Percentiles rank a stretch among this genome's conserved stretches.
phyloP scores from a whole-genome alignment of 2,113 vertebrate genomes.

The Gymnarchus niloticus region DNA sequence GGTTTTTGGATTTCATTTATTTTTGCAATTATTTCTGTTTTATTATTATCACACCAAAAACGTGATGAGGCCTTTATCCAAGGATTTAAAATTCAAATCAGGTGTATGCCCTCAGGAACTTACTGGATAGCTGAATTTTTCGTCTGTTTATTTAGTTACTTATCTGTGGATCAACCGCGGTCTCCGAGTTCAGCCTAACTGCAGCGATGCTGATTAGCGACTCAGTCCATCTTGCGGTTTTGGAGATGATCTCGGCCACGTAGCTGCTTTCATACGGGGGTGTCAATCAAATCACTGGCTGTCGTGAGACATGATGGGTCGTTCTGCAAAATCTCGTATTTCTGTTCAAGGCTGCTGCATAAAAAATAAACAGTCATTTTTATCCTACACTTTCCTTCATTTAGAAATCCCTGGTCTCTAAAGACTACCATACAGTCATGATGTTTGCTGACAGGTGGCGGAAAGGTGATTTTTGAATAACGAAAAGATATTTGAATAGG shows the following conservation, averaged over 20 bases:
- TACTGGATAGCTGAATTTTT: background rate
- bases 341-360: background rate
- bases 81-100: too few species aligned
- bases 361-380: background rate
- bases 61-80: background rate
- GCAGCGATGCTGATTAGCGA: slow-evolving; percentile 70
- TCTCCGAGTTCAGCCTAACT: background rate
- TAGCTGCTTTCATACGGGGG: background rate
- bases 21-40: background rate
- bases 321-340: background rate
- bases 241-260: background rate
- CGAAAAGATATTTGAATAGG: background rate
- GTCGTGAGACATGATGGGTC: background rate
- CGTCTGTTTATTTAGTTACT: too few species aligned
- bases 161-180: background rate
- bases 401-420: too few species aligned
- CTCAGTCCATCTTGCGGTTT: slow-evolving; percentile 56
- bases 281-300: background rate
- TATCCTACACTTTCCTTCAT: background rate
- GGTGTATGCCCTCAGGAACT: background rate
- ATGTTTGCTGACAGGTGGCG: background rate
- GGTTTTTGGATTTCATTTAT: background rate
- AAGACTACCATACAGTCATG: background rate
- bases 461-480: background rate
- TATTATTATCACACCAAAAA: background rate